A percentile compares a stretch with the other conserved stretches of the same genome.
phyloP scores from a whole-genome alignment of 2,113 vertebrate genomes.

The Chionodraco myersi region DNA sequence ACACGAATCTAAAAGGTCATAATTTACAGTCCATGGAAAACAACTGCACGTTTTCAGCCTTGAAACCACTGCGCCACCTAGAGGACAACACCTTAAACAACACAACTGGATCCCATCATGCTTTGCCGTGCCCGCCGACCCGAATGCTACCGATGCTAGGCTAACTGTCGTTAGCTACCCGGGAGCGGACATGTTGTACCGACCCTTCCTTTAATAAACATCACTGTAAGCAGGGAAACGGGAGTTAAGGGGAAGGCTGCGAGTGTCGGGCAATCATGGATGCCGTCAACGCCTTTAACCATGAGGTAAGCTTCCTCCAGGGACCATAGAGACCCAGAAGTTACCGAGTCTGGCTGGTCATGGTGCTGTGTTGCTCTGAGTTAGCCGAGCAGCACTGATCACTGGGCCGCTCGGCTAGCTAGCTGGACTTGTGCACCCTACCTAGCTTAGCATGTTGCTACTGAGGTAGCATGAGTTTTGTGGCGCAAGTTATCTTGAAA shows the following conservation, averaged over 20 bases:
- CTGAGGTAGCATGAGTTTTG: neutral
- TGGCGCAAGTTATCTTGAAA: too few relatives aligned
- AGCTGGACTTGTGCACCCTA: conserved; percentile 29
- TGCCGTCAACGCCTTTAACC: conserved; percentile 91
- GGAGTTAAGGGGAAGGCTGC: conserved; percentile 30
- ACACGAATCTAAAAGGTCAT: too few relatives aligned
- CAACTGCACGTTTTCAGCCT: neutral
- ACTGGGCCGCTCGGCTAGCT: conserved; percentile 42
- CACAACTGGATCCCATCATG: conserved; percentile 74
- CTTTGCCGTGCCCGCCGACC: conserved; percentile 80
- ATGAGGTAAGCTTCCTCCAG: conserved; percentile 84
- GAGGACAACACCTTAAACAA: conserved; percentile 22
- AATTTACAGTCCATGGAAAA: too few relatives aligned
- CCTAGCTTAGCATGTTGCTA: neutral
- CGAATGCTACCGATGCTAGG: conserved; percentile 66
- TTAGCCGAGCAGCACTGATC: conserved; percentile 49
- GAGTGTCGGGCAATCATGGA: conserved; percentile 84
- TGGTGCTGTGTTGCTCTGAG: conserved; percentile 40
- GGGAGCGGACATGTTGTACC: conserved; percentile 87
- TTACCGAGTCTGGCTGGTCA: conserved; percentile 51
- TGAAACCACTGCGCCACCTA: conserved; percentile 26
- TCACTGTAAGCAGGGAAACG: conserved; percentile 54
- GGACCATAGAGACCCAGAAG: conserved; percentile 32
- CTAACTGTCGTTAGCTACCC: conserved; percentile 74
- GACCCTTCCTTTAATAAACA: conserved; percentile 75